Conservation (phyloP, 2,888 invertebrate genomes). For the Sipunculus nudus region DNA sequence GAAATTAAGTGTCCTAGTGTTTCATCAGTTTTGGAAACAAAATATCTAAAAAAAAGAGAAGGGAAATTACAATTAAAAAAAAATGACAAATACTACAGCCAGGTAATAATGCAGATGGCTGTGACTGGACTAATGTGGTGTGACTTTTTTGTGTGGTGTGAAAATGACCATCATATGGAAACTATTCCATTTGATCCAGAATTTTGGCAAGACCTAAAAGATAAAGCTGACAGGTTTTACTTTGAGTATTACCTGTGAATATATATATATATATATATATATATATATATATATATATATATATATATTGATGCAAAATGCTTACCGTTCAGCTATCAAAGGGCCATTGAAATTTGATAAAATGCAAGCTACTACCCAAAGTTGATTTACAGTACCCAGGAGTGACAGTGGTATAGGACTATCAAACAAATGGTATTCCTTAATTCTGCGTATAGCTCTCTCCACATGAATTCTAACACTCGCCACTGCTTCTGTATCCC, state of each 20-base stretch:
- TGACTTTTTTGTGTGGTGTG: conserved; percentile 6
- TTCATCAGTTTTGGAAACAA: not conserved
- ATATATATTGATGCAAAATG: not conserved
- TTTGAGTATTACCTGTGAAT: too few species aligned
- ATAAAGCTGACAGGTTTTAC: too few species aligned
- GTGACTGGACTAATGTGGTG: conserved; percentile 1
- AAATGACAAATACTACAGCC: not conserved
- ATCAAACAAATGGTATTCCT: conserved; percentile 1
- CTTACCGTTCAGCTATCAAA: not conserved
- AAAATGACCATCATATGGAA: conserved; percentile 6
- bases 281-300: conserved; percentile 5
- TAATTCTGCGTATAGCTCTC: conserved; percentile 1
- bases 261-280: conserved; percentile 12
- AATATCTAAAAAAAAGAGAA: not conserved
- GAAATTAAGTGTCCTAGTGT: conserved; percentile 2
- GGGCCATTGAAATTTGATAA: not conserved
- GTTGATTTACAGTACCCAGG: not conserved
- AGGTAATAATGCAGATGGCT: not conserved
- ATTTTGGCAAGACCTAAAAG: not conserved
- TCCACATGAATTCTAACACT: not conserved
- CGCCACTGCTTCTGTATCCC: not conserved
- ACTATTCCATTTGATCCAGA: conserved; percentile 4
- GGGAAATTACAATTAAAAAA: not conserved
- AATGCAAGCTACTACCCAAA: not conserved
- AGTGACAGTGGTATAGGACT: not conserved